Evolutionary conservation across 2,888 invertebrate genomes (phyloP), one percentile per base, ranked within the genome.

Genomic region (Acanthoscelides obtectus): DNA sequence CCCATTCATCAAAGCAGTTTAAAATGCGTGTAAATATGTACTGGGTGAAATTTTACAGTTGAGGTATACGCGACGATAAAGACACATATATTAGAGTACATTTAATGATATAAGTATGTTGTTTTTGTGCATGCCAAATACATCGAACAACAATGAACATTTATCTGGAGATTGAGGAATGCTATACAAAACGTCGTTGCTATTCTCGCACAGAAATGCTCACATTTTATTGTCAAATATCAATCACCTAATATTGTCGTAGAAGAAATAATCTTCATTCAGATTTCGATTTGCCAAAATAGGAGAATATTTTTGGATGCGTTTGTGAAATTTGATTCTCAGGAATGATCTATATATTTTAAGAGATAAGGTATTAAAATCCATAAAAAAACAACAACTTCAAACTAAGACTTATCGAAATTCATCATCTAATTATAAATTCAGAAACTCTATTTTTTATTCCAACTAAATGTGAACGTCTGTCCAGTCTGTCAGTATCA

Each of bases 61-160:
- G 84, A 84, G 85, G 85, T 89, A 88, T 89, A 88, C 87, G 87
- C 87, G 81, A 86, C 85, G 87, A 87, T 82, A 82, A 85, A 85
- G 85, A 86, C 84, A 86, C 85, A 85, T 83, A 86, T 80, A n/a
- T n/a, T n/a, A 84, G 80, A 84, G 73, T 84, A 86, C 85, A 86
- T 82, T 80, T 79, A 82, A 80, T 45, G 45, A 45, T 78, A 81
- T 81, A 79, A 80, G 71, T 77, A 75, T 71, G 73, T 76, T 77
- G 79, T 79, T 80, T 80, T 80, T 76, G 77, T 77, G 79, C 78
- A 82, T 80, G 81, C 82, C 82, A 81, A 82, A 83, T 80, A 83
- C 81, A 83, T 72, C 79, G 80, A 82, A 82, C 81, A 80, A 78
- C 81, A 80, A 78, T 80, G 79, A 81, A 82, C 80, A 81, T 77